These are phyloP conservation scores for Agrochola lychnidis DNA, from an alignment of 2,888 invertebrate genomes.

Conservation along the genomic window DNA sequence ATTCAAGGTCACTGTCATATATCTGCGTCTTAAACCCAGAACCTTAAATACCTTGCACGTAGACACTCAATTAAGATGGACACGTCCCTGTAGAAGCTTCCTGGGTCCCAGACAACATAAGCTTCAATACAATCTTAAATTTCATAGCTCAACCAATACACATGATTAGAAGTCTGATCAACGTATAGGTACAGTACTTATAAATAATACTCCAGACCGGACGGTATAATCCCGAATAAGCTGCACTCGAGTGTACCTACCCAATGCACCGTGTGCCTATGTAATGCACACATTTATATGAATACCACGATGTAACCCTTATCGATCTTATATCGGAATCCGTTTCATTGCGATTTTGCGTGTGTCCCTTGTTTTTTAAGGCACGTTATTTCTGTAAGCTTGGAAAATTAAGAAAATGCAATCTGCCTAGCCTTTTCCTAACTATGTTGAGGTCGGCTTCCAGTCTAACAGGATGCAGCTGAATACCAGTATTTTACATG, in stretches of 20 bases:
- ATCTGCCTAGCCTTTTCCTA: no score
- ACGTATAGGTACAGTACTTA: not conserved
- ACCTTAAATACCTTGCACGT: not conserved
- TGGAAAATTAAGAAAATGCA: no score
- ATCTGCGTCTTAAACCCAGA: not conserved
- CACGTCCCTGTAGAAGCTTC: no score
- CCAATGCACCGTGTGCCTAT: slow-evolving; percentile 32
- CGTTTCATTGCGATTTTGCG: slow-evolving; percentile 40
- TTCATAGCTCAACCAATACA: slow-evolving; percentile 4
- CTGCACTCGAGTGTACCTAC: slow-evolving; percentile 30
- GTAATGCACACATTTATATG: slow-evolving; percentile 75
- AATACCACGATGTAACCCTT: slow-evolving; percentile 75
- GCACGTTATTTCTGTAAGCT: slow-evolving; percentile 1
- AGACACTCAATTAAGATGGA: not conserved
- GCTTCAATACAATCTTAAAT: slow-evolving; percentile 13
- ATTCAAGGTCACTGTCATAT: no score
- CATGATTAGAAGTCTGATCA: slow-evolving; percentile 33
- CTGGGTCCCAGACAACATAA: not conserved
- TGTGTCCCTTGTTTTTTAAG: slow-evolving; percentile 69
- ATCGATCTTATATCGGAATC: slow-evolving; percentile 75
- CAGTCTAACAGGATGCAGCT: no score
- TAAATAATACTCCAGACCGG: slow-evolving; percentile 21
- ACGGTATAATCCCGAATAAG: slow-evolving; percentile 47
- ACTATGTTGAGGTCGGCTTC: no score
- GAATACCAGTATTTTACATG: no score